Base-by-base conservation (phyloP, 2,797 vertebrate genomes). In the Gymnocypris eckloni region DNA sequence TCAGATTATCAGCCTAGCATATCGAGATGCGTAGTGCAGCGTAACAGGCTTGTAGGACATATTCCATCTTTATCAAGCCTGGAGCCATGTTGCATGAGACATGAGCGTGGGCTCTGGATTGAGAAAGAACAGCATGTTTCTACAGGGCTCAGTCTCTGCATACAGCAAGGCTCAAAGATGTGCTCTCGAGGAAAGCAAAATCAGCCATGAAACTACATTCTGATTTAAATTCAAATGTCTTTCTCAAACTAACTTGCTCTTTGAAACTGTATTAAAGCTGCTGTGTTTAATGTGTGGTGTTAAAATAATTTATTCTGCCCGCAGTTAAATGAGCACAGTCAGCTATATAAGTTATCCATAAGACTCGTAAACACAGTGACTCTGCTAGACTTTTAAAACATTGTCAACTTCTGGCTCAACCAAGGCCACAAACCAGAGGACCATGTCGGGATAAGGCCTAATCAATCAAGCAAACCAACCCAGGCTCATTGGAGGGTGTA, bases 1-100 rank as follows among this genome's bases (percentile, higher is more conserved):
- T 94, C 94, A 95, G 90, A 92, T 91, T 90, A 91, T 91, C 92
- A 91, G 90, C n/a, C 90, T 92, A 89, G 92, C 92, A 91, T 92
- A 94, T 94, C 92, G 79, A 89, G 90, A 92, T 92, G 92, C 67
- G 86, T 93, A 90, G 90, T 91, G 89, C 92, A 91, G 91, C 93
- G 88, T 93, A 93, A 94, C 87, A 56, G 82, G 86, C 92, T 85
- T 89, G 92, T 90, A 92, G 91, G 92, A 91, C 92, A 92, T 92
- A 87, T 90, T 95, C 92, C 90, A 92, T 94, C 95, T 95, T 94
- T 92, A 93, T 94, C 93, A 93, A 90, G 90, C 92, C 92, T 83
- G 89, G 92, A 90, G 79, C 92, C 86, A 87, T 82, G 90, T 91
- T 87, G 91, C 90, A 89, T 90, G 64, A 87, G 86, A 89, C 89